Percentiles rank a stretch among this genome's conserved stretches.
Conservation (phyloP, 2,888 invertebrate species). For the Syrista parreyssii region DNA sequence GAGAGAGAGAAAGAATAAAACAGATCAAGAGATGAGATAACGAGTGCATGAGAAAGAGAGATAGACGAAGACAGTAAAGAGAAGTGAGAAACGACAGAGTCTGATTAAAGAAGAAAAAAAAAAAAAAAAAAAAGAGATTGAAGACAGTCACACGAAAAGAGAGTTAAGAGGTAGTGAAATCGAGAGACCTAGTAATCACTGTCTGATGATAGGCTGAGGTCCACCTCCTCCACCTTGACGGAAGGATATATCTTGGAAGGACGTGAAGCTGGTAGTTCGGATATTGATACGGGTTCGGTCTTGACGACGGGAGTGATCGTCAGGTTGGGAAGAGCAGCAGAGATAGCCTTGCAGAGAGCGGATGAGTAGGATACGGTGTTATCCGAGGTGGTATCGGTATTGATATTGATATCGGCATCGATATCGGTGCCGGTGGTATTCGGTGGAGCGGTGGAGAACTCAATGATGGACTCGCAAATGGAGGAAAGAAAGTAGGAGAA, state of each 20-base stretch:
- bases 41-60: background rate
- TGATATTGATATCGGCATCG: background rate
- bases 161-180: slow-evolving; percentile 7
- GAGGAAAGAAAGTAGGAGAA: slow-evolving; percentile 14
- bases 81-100: background rate
- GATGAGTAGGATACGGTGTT: slow-evolving; percentile 14
- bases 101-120: background rate
- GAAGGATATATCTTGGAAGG: slow-evolving; percentile 21
- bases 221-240: slow-evolving; percentile 38
- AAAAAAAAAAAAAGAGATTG: background rate
- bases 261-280: slow-evolving; percentile 7
- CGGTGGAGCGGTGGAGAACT: slow-evolving; percentile 8
- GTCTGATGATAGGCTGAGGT: slow-evolving; percentile 28
- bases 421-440: background rate
- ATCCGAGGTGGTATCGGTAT: background rate
- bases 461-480: slow-evolving; percentile 14
- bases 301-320: slow-evolving; percentile 18
- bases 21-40: slow-evolving; percentile 7
- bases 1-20: background rate
- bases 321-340: slow-evolving; percentile 20
- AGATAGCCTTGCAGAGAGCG: slow-evolving; percentile 22
- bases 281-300: slow-evolving; percentile 9
- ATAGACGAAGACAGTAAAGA: background rate
- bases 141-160: background rate
- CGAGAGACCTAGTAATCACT: slow-evolving; percentile 26